Evolutionary conservation across 23 tunicate species (phyloP), one percentile per base, ranked within the genome.

Genomic region (Corella eumyota): DNA sequence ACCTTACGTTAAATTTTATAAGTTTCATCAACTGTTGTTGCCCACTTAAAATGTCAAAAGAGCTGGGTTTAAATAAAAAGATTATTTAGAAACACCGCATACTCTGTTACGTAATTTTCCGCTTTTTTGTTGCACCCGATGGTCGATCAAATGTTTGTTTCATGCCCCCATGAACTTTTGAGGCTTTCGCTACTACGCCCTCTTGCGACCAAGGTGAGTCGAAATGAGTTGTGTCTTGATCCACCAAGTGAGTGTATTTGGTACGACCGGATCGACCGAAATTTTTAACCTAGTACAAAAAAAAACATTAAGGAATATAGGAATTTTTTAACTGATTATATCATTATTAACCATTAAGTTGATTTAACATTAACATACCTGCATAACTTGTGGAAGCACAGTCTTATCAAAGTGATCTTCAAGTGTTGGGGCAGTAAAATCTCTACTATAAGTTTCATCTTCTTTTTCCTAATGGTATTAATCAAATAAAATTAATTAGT

Each of bases 201-300:
- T 85, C 93, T 32, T 69, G 83, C 17, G 86, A 68, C 95, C 95
- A 93, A 20, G 99, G 75, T 7, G 86, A 77, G 65, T 93, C 99
- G 61, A 52, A 90, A 20, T 61, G 56, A 0, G 90, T 93, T 48
- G 99, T 93, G 78, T 93, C 99, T 36, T 93, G 95, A 30, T 78
- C 95, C 19, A 88, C 79, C 75, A 93, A 73, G 34, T 93, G 99
- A 35, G 99, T 93, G 64, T 88, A 93, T 62, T 93, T 93, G 19
- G 99, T 93, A 3, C 99, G 81, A 6, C 99, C 99, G 25, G 95
- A 84, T 3, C 99, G 90, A 20, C 99, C 99, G 46, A 93, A 93
- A 73, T 93, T 84, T 65, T 93, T 77, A 46, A 93, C 93, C 70
- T 77, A 25, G 7, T 40, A 9, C 48, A 40, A 40, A 9, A 15